Evolutionary conservation across 2,888 invertebrate species (phyloP), one percentile per base, ranked within the genome.

Genomic region (Lagria hirta): DNA sequence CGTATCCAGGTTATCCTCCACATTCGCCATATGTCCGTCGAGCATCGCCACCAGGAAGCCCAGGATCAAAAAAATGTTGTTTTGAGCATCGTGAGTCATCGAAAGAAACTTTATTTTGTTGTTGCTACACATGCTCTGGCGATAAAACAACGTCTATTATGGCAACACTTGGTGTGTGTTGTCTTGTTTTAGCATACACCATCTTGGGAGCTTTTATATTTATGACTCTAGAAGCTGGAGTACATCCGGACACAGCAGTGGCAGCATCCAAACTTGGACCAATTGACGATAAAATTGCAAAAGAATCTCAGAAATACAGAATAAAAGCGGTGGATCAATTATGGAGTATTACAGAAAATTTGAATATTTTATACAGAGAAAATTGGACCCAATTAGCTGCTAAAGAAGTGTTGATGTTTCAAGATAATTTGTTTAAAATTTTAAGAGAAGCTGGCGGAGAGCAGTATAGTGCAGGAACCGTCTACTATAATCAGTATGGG

Each of bases 181-280:
- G 85, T 54, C 79, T 96, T 38, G 93, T 96, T 10, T 80, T 96
- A 27, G 43, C 86, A 7, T 97, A 97, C 75, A 92, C 94, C 51
- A 81, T 95, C 32, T 79, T 94, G 60, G 96, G 96, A 7, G 95
- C 92, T 13, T 86, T 94, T 64, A 82, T 93, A 44, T 97, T 96
- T 73, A 86, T 88, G 71, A 85, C 87, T 7, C 74, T 91, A 40
- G 90, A 91, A 69, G 88, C 88, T 36, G 66, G 69, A 4, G 46
- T 66, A n/a, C 61, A 65, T 28, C 64, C 67, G 21, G 82, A 81
- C 57, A 81, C 80, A 1, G 78, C 81, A 3, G 81, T 82, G 26
- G 82, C 83, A 3, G 81, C 82, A 4, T 80, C 82, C 1, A 80
- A 81, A 61, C 77, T 79, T 23, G 78, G 79, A 60, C 78, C 80